phyloP scores from a whole-genome alignment of 2,888 invertebrate genomes.

The Acanthosepion pharaonis region DNA sequence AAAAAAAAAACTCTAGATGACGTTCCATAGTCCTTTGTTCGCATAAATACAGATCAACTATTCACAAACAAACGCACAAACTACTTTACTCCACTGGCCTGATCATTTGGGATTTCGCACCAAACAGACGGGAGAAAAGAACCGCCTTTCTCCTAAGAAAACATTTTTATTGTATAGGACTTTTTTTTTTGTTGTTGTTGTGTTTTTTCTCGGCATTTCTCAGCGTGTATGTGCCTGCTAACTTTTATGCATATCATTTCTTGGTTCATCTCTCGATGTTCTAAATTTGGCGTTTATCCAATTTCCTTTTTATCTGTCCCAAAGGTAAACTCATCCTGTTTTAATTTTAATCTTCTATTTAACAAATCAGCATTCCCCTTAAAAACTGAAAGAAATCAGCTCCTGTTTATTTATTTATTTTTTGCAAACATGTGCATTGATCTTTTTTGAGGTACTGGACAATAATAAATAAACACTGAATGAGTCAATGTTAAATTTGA shows the following conservation, averaged over 20 bases:
- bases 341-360: conserved; percentile 23
- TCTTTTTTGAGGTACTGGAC: not conserved
- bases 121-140: not conserved
- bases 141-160: not conserved
- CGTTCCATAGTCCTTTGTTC: not conserved
- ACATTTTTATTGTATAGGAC: conserved; percentile 1
- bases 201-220: not conserved
- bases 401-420: not conserved
- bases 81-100: not conserved
- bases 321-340: not conserved
- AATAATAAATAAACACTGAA: not conserved
- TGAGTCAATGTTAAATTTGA: not conserved
- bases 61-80: not conserved
- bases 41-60: not conserved
- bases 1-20: not conserved
- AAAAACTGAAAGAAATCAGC: not conserved
- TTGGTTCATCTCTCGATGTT: not conserved
- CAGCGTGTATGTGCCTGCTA: not conserved
- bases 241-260: not conserved
- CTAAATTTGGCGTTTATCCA: not conserved
- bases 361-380: not conserved
- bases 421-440: too few relatives aligned
- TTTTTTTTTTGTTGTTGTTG: not conserved
- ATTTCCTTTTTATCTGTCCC: not conserved
- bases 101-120: not conserved